Percentiles rank a stretch among this genome's conserved stretches.
phyloP scores from a whole-genome alignment of 2,113 vertebrate genomes.

The Falco punctatus region DNA sequence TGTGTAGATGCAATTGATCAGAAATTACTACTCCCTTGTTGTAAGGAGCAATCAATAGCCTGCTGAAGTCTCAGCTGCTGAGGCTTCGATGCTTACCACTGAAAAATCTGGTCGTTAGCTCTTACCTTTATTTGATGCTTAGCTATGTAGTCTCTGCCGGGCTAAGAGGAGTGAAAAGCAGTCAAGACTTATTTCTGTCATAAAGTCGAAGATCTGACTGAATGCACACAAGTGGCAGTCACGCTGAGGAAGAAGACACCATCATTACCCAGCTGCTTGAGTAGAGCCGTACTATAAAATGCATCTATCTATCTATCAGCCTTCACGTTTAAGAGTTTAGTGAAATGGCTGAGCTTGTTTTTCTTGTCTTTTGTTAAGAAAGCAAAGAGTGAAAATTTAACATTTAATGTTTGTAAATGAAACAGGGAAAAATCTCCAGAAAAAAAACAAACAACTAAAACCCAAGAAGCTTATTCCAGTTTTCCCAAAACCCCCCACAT shows the following conservation, averaged over 20 bases:
- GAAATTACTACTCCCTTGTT: neutral
- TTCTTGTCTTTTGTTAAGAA: neutral
- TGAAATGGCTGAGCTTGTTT: neutral
- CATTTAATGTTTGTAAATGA: neutral
- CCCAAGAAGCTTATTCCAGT: neutral
- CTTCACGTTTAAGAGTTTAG: neutral
- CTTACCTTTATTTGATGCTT: slow-evolving; percentile 1
- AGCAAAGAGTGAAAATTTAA: neutral
- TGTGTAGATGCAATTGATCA: neutral
- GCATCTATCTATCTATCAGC: neutral
- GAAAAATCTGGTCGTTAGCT: slow-evolving; percentile 24
- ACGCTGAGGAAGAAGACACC: slow-evolving; percentile 9
- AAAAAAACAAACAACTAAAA: neutral
- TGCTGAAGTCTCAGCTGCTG: neutral
- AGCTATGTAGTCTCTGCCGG: neutral
- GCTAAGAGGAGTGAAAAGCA: slow-evolving; percentile 31
- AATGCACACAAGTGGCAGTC: neutral
- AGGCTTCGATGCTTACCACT: neutral
- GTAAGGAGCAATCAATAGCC: neutral
- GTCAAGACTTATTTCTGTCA: slow-evolving; percentile 32
- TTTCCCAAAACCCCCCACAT: neutral
- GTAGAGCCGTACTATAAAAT: neutral
- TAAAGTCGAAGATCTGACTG: slow-evolving; percentile 12
- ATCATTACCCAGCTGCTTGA: neutral
- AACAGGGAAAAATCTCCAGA: neutral